Base-by-base conservation (phyloP, 2,797 vertebrate genomes). In the Hypotaenidia philippensis region DNA sequence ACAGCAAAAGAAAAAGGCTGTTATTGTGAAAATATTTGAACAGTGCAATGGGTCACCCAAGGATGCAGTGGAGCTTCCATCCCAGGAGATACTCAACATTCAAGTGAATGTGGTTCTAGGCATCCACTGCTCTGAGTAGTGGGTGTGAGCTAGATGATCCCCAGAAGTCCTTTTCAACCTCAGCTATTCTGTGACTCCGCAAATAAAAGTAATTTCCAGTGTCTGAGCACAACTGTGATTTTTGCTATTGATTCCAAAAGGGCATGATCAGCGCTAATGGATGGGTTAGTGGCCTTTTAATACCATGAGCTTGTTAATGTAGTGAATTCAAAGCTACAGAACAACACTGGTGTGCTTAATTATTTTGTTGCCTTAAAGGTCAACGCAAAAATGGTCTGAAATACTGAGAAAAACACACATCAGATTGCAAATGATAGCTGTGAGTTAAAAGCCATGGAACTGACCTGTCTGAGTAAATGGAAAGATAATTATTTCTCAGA, bases 401-500 rank as follows among this genome's bases (percentile, higher is more conserved):
- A 94, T 32, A 17, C 19, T 77, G 20, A 94, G 38, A 70, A 93
- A 93, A 90, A 31, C 27, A 74, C 59, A 76, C 23, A 63, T 64
- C 49, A 84, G 45, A 66, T 23, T 89, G 31, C 38, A 85, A 81
- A 85, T 66, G 21, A 75, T 57, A 83, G 23, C 40, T 87, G 31
- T 44, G 52, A 88, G 12, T 74, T 79, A 69, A 80, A 15, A 78
- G 44, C 21, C 47, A 44, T 36, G 31, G 45, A 88, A 12, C 22
- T 84, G 79, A 95, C 56, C 20, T 53, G n/a, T 65, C 60, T 52
- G 44, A 75, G 60, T 60, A 90, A 96, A 90, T n/a, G 44, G 69
- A 89, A 92, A 88, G 25, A 61, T 40, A 83, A 95, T 84, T 74
- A 85, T 90, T 93, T 90, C 66, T 93, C 77, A 83, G 68, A 92